Evolutionary conservation across 2,797 vertebrate species (phyloP).

Genomic region (Lepilemur septentrionalis): DNA sequence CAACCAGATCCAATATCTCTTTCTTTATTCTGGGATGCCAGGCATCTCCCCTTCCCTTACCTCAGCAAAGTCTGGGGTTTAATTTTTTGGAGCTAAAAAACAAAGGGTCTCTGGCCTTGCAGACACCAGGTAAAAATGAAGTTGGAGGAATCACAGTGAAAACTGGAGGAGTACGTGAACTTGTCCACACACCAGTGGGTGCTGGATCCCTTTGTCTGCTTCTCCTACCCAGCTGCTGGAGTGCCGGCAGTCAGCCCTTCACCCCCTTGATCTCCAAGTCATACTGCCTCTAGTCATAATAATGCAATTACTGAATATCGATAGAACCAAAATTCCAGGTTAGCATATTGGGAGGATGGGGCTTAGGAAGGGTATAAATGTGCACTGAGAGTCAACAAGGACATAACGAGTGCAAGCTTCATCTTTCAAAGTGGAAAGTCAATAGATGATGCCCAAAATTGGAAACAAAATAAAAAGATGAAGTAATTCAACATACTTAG

Average conservation of each 20-base stretch:
- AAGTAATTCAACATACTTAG: background rate
- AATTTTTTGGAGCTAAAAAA: background rate
- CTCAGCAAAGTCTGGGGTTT: background rate
- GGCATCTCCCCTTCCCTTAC: background rate
- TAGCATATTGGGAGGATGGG: background rate
- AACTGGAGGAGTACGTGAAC: background rate
- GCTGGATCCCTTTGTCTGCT: background rate
- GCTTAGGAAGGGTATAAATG: background rate
- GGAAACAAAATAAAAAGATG: background rate
- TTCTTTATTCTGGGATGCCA: background rate
- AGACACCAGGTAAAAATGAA: background rate
- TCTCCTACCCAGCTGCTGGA: background rate
- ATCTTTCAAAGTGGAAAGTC: background rate
- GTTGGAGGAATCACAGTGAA: background rate
- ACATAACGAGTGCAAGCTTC: background rate
- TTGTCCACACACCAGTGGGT: background rate
- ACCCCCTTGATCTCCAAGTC: background rate
- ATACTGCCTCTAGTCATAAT: background rate
- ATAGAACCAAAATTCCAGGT: background rate
- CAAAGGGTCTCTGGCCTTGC: background rate
- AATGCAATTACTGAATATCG: background rate
- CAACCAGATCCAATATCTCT: background rate
- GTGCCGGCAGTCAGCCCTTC: background rate
- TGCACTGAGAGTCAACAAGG: background rate
- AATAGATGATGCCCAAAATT: background rate